Conservation (phyloP, 2,113 vertebrate species). For the Alexandromys fortis region DNA sequence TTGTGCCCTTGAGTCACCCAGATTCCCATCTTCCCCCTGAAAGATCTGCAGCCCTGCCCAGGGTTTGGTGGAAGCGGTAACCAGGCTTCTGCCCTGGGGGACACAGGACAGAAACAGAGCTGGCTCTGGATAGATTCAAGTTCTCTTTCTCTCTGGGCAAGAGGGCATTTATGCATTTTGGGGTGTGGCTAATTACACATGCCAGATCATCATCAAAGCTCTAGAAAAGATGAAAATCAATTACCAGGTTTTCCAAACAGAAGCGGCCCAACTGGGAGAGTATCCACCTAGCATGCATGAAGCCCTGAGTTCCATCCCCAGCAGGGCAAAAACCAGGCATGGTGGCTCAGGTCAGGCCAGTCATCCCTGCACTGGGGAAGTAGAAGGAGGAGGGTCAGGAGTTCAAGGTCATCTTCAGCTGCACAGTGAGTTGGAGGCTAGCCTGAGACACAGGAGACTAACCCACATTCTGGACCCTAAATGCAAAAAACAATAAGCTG, state of each 20-base stretch:
- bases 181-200: not conserved
- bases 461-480: not conserved
- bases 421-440: not conserved
- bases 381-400: not conserved
- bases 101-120: not conserved
- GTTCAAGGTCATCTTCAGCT: not conserved
- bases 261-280: not conserved
- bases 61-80: not conserved
- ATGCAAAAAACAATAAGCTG: not conserved
- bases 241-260: not conserved
- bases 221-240: not conserved
- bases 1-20: not conserved
- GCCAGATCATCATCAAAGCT: not conserved
- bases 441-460: not conserved
- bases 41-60: not conserved
- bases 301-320: not conserved
- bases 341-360: not conserved
- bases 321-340: not conserved
- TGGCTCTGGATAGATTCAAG: not conserved
- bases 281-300: not conserved
- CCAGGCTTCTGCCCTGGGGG: not conserved
- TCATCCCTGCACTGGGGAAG: not conserved
- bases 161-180: not conserved
- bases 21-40: not conserved
- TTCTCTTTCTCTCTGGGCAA: not conserved